These are phyloP conservation scores for Diceros bicornis DNA, from an alignment of 2,797 vertebrate species.

Conservation along the genomic window DNA sequence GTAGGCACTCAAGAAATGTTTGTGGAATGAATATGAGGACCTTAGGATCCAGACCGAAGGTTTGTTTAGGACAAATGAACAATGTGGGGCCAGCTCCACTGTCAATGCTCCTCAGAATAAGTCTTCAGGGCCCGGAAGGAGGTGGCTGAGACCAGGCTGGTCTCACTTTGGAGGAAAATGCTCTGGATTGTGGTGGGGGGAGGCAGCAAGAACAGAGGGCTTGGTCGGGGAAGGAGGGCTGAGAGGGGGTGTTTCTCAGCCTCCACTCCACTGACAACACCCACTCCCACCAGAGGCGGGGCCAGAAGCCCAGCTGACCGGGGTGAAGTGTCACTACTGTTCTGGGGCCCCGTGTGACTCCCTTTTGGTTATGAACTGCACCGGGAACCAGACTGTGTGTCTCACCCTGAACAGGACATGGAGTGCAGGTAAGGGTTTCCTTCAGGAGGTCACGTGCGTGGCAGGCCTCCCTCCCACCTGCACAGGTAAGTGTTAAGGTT, in stretches of 20 bases:
- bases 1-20: not conserved
- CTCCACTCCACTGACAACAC: not conserved
- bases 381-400: not conserved
- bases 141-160: not conserved
- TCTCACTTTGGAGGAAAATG: not conserved
- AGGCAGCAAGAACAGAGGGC: not conserved
- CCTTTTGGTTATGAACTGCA: conserved; percentile 46
- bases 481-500: not conserved
- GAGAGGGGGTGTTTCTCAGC: not conserved
- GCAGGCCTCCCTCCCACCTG: not conserved
- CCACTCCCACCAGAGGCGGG: not conserved
- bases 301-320: not conserved
- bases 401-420: not conserved
- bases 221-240: not conserved
- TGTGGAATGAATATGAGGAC: not conserved
- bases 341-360: not conserved
- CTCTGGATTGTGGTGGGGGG: not conserved
- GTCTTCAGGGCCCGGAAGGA: not conserved
- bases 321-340: not conserved
- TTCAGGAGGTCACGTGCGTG: not conserved
- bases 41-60: not conserved
- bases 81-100: not conserved
- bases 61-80: not conserved
- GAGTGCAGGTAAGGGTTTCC: not conserved
- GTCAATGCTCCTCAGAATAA: not conserved